Conservation (phyloP, 1,140 invertebrate species). For the Olivierus martensii region DNA sequence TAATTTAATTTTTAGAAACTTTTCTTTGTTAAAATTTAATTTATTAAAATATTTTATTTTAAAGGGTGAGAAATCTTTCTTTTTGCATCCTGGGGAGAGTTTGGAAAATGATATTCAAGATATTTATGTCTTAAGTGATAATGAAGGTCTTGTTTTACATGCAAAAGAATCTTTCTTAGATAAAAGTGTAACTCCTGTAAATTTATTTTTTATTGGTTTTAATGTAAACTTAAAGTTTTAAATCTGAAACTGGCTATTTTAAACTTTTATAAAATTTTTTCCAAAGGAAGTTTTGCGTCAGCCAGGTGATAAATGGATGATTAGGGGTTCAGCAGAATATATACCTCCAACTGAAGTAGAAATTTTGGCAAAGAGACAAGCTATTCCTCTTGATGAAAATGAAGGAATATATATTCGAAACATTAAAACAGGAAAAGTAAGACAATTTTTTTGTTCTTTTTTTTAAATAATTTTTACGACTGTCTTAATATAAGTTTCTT, state of each 20-base stretch:
- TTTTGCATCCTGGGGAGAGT: constrained; percentile 35
- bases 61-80: constrained; percentile 37
- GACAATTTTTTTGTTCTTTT: too few species aligned
- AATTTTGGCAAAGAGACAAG: constrained; percentile 32
- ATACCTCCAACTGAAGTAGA: constrained; percentile 39
- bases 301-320: constrained; percentile 40
- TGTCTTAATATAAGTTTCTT: too few species aligned
- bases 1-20: too few species aligned
- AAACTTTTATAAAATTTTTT: too few species aligned
- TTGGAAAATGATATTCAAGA: constrained; percentile 37
- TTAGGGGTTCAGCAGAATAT: constrained; percentile 37
- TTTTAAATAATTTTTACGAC: too few species aligned
- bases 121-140: constrained; percentile 35
- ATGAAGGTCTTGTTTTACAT: constrained; percentile 36
- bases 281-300: constrained; percentile 21
- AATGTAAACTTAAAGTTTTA: too few species aligned
- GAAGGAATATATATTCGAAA: constrained; percentile 42
- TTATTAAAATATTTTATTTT: constrained; percentile 15
- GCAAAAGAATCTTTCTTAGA: constrained; percentile 35
- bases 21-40: too few species aligned
- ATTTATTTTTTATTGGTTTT: too few species aligned
- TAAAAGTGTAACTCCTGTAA: constrained; percentile 14
- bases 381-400: constrained; percentile 40
- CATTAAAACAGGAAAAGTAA: constrained; percentile 36
- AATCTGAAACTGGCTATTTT: too few species aligned